phyloP scores from a whole-genome alignment of 2,113 vertebrate species.

The Oplegnathus fasciatus region DNA sequence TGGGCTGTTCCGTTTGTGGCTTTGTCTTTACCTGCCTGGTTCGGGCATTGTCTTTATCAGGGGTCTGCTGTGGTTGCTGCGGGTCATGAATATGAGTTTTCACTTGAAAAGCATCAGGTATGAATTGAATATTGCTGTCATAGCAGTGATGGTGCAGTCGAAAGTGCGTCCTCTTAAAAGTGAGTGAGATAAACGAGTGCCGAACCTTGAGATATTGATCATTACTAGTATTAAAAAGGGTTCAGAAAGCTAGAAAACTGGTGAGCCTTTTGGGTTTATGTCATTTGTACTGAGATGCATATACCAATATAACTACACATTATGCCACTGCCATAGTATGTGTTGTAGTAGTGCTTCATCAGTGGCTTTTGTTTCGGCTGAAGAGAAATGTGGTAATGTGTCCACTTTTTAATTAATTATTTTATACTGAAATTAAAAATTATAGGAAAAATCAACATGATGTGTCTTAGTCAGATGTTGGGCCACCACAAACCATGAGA shows the following conservation, averaged over 20 bases:
- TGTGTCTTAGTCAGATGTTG: too few relatives aligned
- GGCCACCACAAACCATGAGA: too few relatives aligned
- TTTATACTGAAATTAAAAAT: too few relatives aligned
- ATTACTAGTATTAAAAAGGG: background rate
- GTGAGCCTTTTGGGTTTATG: background rate
- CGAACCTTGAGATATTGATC: background rate
- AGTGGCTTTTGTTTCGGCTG: too few relatives aligned
- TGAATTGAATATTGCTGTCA: background rate
- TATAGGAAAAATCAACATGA: too few relatives aligned
- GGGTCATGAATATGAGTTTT: slow-evolving; percentile 5
- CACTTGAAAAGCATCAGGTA: background rate
- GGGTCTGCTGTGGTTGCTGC: background rate
- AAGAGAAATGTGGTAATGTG: too few relatives aligned
- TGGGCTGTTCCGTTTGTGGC: slow-evolving; percentile 27
- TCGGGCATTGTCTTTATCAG: slow-evolving; percentile 20
- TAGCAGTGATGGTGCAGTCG: background rate
- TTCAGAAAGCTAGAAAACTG: background rate
- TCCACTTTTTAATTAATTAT: too few relatives aligned
- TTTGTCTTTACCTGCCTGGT: slow-evolving; percentile 41
- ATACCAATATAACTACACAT: too few relatives aligned
- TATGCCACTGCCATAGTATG: too few relatives aligned
- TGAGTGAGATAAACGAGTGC: too few relatives aligned
- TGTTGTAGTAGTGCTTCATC: too few relatives aligned
- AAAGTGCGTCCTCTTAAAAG: background rate
- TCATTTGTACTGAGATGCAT: too few relatives aligned